phyloP scores from a whole-genome alignment of 1,140 invertebrate species.

The Habropoda laboriosa region DNA sequence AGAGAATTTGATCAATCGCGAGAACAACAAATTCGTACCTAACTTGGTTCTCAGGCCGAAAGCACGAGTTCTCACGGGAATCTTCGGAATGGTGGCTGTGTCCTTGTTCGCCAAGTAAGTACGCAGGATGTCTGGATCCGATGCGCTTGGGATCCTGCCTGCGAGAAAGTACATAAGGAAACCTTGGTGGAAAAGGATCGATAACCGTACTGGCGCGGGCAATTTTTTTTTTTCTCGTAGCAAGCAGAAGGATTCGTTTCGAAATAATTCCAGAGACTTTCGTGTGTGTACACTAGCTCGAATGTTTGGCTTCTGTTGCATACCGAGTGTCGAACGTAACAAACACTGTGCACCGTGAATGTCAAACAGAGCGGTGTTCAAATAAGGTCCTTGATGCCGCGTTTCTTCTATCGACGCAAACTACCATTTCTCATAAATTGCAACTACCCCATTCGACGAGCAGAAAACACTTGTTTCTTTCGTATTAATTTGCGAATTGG shows the following conservation, averaged over 20 bases:
- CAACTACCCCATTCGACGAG: no score
- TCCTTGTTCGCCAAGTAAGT: conserved; percentile 72
- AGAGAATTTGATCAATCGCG: conserved; percentile 39
- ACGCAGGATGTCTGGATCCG: conserved; percentile 71
- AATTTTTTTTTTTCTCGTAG: not conserved
- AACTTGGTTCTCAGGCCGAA: conserved; percentile 74
- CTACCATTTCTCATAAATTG: not conserved
- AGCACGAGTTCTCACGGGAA: conserved; percentile 67
- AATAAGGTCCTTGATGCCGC: not conserved
- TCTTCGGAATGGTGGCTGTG: conserved; percentile 54
- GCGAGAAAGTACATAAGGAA: conserved; percentile 49
- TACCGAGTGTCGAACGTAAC: not conserved
- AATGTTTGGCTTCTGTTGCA: not conserved
- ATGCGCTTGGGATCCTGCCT: conserved; percentile 73
- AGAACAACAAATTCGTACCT: conserved; percentile 65
- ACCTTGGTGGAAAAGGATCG: conserved; percentile 30
- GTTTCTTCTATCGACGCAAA: not conserved
- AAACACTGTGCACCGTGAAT: not conserved
- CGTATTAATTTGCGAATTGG: no score
- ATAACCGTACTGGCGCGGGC: conserved; percentile 18
- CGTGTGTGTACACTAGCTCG: not conserved
- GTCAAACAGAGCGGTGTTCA: not conserved
- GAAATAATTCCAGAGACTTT: not conserved
- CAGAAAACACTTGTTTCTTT: no score
- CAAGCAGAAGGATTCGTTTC: not conserved